Conservation (phyloP, 2,888 invertebrate species). For the Trachelus iudaicus region DNA sequence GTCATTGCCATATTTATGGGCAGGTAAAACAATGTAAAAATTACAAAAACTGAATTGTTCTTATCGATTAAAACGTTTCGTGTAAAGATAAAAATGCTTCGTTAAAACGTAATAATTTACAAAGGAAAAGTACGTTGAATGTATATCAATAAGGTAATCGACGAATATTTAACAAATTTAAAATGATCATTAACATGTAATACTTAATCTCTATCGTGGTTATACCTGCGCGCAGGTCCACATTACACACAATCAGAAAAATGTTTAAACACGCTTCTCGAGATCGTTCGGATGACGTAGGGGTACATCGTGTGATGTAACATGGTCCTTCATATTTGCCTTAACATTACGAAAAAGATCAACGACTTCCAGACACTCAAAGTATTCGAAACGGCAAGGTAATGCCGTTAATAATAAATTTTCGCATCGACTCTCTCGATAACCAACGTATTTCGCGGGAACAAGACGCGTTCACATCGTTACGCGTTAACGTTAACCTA, state of each 20-base stretch:
- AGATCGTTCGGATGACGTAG: not conserved
- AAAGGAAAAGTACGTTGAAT: not conserved
- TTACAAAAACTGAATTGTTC: not conserved
- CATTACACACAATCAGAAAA: not conserved
- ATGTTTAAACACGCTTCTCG: not conserved
- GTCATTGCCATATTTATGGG: not conserved
- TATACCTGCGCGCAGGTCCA: not conserved
- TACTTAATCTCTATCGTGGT: not conserved
- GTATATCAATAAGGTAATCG: not conserved
- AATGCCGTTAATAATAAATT: too few species aligned
- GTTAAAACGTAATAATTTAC: not conserved
- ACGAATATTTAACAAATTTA: not conserved
- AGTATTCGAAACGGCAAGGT: not conserved
- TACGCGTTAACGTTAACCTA: not conserved
- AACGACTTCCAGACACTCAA: not conserved
- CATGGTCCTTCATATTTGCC: slow-evolving; percentile 2
- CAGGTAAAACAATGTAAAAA: not conserved
- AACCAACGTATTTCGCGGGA: not conserved
- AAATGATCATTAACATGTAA: not conserved
- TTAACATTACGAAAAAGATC: not conserved
- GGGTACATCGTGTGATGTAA: slow-evolving; percentile 8
- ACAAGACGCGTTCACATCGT: not conserved
- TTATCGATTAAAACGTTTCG: not conserved
- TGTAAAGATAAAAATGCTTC: too few species aligned
- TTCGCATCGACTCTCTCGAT: not conserved